Conservation (phyloP, 2,888 invertebrate species). For the Athetis lepigone region DNA sequence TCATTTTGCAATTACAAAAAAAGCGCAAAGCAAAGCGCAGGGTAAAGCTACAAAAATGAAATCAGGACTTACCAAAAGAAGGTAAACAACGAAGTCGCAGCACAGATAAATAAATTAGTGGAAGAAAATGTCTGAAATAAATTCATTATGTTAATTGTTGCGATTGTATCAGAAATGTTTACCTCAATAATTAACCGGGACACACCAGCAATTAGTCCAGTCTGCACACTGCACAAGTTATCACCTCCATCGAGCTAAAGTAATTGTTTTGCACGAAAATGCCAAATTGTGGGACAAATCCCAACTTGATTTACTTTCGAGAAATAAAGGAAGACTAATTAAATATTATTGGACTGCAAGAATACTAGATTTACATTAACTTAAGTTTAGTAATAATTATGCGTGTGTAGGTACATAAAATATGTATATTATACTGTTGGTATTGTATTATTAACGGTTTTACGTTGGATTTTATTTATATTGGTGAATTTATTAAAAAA, state of each 20-base stretch:
- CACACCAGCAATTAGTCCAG: slow-evolving; percentile 57
- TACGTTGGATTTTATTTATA: slow-evolving; percentile 17
- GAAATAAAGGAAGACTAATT: slow-evolving; percentile 9
- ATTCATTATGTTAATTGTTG: slow-evolving; percentile 66
- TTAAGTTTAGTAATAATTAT: too few species aligned
- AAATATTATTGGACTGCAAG: slow-evolving; percentile 11
- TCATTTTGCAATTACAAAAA: too few species aligned
- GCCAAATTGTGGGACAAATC: slow-evolving; percentile 73
- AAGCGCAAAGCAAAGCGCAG: too few species aligned
- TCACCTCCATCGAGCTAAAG: slow-evolving; percentile 72
- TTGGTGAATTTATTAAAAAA: slow-evolving; percentile 15
- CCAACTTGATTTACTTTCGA: slow-evolving; percentile 62
- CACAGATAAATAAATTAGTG: slow-evolving; percentile 46
- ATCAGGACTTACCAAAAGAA: background rate
- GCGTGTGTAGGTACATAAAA: background rate
- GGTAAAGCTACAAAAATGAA: background rate
- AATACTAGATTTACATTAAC: background rate
- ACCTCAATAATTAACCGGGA: slow-evolving; percentile 71
- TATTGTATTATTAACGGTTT: background rate
- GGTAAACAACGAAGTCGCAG: slow-evolving; percentile 19
- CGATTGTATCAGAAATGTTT: slow-evolving; percentile 58
- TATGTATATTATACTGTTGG: background rate
- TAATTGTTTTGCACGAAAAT: slow-evolving; percentile 81
- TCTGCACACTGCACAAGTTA: slow-evolving; percentile 68
- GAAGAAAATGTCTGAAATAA: slow-evolving; percentile 48